These are phyloP conservation scores for Melipona bicolor DNA, from an alignment of 2,888 invertebrate species.

Conservation along the genomic window DNA sequence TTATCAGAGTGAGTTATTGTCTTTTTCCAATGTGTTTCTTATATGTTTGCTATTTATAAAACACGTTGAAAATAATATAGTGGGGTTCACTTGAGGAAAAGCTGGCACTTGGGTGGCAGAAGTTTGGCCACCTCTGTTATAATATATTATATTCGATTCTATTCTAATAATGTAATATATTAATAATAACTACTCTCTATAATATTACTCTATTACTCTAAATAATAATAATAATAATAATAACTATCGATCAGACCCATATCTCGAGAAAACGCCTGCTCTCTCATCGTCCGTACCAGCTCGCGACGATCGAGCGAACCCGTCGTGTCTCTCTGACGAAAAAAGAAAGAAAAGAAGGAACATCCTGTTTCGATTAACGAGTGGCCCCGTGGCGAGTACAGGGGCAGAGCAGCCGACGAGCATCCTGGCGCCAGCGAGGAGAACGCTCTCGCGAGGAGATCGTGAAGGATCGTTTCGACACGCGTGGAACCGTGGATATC, in stretches of 20 bases:
- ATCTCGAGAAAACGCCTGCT: neutral
- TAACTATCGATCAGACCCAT: neutral
- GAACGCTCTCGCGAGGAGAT: slow-evolving; percentile 34
- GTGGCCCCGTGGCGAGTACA: slow-evolving; percentile 8
- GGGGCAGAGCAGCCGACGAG: neutral
- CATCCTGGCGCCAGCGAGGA: slow-evolving; percentile 36
- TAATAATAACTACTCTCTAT: too few relatives aligned
- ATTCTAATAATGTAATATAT: too few relatives aligned
- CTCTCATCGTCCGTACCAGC: neutral
- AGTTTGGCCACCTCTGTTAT: too few relatives aligned
- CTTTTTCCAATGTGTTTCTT: too few relatives aligned
- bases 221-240: too few relatives aligned
- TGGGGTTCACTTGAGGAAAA: too few relatives aligned
- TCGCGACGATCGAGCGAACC: slow-evolving; percentile 18
- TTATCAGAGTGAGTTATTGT: too few relatives aligned
- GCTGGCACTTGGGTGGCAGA: too few relatives aligned
- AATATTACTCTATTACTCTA: too few relatives aligned
- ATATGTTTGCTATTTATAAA: too few relatives aligned
- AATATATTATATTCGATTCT: too few relatives aligned
- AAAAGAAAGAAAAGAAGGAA: neutral
- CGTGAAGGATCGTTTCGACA: slow-evolving; percentile 52
- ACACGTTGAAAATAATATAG: too few relatives aligned
- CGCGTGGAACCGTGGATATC: slow-evolving; percentile 34
- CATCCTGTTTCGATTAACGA: slow-evolving; percentile 6
- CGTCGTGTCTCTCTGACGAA: neutral